Evolutionary conservation across 2,888 invertebrate species (phyloP).

Genomic region (Lucinisca nassula): DNA sequence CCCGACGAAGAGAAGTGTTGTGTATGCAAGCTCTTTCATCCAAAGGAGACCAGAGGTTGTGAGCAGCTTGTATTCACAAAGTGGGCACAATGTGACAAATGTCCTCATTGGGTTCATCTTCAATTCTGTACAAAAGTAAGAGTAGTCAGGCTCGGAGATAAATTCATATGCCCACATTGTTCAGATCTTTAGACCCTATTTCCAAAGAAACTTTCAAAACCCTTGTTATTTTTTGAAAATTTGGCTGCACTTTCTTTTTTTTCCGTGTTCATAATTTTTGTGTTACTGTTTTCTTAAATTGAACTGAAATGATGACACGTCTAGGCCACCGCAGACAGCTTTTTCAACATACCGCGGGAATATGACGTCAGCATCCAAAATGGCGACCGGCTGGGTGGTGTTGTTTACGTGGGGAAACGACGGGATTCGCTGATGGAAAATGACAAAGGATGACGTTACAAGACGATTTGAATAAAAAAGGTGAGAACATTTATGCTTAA

Average conservation of each 20-base stretch:
- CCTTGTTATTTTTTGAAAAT: background rate
- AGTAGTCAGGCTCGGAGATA: conserved; percentile 9
- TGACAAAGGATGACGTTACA: no score
- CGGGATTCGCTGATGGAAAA: no score
- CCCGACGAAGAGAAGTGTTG: conserved; percentile 29
- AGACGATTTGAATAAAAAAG: no score
- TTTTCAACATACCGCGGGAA: background rate
- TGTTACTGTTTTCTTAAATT: background rate
- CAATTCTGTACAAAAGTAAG: conserved; percentile 12
- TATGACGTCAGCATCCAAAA: background rate
- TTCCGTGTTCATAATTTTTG: background rate
- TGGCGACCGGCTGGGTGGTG: no score
- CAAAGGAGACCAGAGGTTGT: background rate
- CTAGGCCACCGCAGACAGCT: background rate
- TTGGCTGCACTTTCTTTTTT: background rate
- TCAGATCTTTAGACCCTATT: background rate
- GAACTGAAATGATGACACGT: background rate
- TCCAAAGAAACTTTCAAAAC: background rate
- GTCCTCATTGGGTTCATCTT: conserved; percentile 35
- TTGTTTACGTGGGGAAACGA: no score
- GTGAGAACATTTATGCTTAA: no score
- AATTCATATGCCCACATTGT: conserved; percentile 36
- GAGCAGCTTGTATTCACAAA: conserved; percentile 22
- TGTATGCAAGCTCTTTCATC: conserved; percentile 15
- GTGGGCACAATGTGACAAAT: conserved; percentile 35